Evolutionary conservation across 2,888 invertebrate species (phyloP).

Genomic region (Chaetogeoica ovagalla): DNA sequence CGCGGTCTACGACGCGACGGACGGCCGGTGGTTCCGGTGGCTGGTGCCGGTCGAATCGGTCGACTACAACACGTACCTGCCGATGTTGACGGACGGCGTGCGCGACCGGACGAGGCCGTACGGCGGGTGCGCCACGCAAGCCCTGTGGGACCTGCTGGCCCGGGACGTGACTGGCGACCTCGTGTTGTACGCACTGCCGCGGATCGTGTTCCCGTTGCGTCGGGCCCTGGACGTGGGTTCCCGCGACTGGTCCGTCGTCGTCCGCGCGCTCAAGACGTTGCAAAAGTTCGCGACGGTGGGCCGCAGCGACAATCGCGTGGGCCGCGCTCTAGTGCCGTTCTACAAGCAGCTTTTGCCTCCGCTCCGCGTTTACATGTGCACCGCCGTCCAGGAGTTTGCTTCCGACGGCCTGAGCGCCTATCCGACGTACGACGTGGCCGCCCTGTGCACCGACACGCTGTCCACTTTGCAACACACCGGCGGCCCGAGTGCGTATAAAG

Average conservation of each 20-base stretch:
- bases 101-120: conserved; percentile 7
- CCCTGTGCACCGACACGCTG: conserved; percentile 6
- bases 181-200: conserved; percentile 19
- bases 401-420: background rate
- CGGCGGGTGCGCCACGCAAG: background rate
- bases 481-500: background rate
- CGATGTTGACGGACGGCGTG: conserved; percentile 1
- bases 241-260: background rate
- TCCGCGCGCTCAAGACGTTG: conserved; percentile 23
- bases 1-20: background rate
- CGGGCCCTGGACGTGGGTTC: conserved; percentile 1
- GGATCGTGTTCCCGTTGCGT: background rate
- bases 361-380: background rate
- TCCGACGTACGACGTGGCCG: background rate
- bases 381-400: background rate
- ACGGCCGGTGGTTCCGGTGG: background rate
- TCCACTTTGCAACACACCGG: background rate
- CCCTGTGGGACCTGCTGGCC: conserved; percentile 20
- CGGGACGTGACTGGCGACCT: background rate
- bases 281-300: background rate
- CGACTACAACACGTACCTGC: conserved; percentile 21
- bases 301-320: background rate
- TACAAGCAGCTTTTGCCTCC: conserved; percentile 18
- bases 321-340: conserved; percentile 11
- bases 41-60: background rate